Evolutionary conservation across 2,797 vertebrate genomes (phyloP).

Genomic region (Tenualosa ilisha): DNA sequence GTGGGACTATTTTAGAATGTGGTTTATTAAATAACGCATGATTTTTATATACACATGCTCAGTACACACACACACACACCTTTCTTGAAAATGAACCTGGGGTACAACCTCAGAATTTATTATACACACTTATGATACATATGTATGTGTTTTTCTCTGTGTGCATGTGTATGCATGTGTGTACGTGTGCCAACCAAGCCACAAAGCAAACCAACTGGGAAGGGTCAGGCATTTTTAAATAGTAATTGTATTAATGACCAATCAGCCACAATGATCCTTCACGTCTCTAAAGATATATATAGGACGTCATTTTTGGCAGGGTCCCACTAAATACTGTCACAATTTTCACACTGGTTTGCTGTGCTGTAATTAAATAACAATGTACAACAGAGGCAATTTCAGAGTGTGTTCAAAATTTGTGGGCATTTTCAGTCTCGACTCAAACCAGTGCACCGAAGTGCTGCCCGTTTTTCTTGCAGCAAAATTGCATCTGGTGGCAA

Average conservation of each 20-base stretch:
- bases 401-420: slow-evolving; percentile 41
- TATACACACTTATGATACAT: neutral
- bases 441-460: slow-evolving; percentile 47
- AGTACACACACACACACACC: neutral
- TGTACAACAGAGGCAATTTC: slow-evolving; percentile 16
- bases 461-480: slow-evolving; percentile 54
- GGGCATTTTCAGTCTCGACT: slow-evolving; percentile 42
- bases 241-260: slow-evolving; percentile 72
- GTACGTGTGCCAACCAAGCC: slow-evolving; percentile 66
- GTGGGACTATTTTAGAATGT: neutral
- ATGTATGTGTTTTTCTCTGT: neutral
- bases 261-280: slow-evolving; percentile 58
- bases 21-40: neutral
- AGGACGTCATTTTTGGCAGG: neutral
- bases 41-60: neutral
- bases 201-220: slow-evolving; percentile 74
- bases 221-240: slow-evolving; percentile 69
- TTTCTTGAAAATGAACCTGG: neutral
- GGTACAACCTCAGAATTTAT: neutral
- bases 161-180: neutral
- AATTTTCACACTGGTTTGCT: slow-evolving; percentile 9
- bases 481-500: slow-evolving; percentile 59
- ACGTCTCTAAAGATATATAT: slow-evolving; percentile 47
- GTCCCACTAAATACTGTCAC: neutral
- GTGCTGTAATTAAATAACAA: slow-evolving; percentile 18